Percentiles rank a stretch among this genome's conserved stretches.
Conservation (phyloP, 1,140 invertebrate species). For the Aplysia californica region DNA sequence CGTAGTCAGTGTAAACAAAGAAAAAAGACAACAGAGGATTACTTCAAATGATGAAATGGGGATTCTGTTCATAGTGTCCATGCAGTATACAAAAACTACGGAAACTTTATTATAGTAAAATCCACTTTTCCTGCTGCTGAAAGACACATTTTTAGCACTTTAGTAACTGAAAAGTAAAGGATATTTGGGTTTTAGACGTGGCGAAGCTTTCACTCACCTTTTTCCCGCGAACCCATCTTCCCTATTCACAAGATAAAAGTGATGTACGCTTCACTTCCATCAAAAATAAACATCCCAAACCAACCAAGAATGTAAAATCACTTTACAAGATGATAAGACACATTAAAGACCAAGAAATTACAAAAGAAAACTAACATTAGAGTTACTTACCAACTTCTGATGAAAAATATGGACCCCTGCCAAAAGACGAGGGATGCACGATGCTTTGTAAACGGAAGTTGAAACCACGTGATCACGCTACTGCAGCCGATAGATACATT, state of each 20-base stretch:
- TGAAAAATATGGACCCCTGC: conserved; percentile 22
- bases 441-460: conserved; percentile 29
- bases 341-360: neutral
- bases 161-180: too few species aligned
- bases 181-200: too few species aligned
- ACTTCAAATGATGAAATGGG: neutral
- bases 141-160: too few species aligned
- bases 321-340: too few species aligned
- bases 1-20: conserved; percentile 23
- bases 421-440: conserved; percentile 31
- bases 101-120: neutral
- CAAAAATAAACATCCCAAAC: too few species aligned
- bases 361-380: too few species aligned
- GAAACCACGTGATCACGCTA: conserved; percentile 27
- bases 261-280: too few species aligned
- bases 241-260: neutral
- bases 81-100: neutral
- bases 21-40: neutral
- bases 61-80: neutral
- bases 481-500: conserved; percentile 26
- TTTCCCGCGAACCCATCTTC: conserved; percentile 22
- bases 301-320: too few species aligned
- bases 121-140: too few species aligned
- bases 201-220: neutral
- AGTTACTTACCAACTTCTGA: conserved; percentile 8